These are phyloP conservation scores for Pheosia gnoma DNA, from an alignment of 2,888 invertebrate species.

Conservation along the genomic window DNA sequence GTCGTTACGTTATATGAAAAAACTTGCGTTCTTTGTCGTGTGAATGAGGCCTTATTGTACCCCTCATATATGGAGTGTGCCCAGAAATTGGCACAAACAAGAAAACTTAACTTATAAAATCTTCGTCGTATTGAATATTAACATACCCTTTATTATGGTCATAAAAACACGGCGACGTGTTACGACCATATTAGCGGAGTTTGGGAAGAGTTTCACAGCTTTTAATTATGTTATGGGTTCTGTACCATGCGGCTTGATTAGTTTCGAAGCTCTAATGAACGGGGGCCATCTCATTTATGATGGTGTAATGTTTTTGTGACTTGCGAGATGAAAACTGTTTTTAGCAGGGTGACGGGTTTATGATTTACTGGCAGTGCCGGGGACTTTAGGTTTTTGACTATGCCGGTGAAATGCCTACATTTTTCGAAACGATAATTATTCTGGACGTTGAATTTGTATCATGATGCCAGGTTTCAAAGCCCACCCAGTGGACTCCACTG, in stretches of 20 bases:
- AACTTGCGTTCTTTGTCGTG: too few species aligned
- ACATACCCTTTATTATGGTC: constrained; percentile 66
- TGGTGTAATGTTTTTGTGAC: constrained; percentile 18
- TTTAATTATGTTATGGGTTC: constrained; percentile 49
- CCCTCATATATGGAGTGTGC: neutral
- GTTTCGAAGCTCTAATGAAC: constrained; percentile 39
- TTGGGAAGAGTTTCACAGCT: constrained; percentile 42
- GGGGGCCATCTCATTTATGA: constrained; percentile 20
- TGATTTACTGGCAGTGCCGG: neutral
- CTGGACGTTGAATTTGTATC: too few species aligned
- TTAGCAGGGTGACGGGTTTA: neutral
- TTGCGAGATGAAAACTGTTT: neutral
- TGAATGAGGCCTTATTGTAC: too few species aligned
- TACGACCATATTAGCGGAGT: constrained; percentile 62
- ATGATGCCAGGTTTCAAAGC: too few species aligned
- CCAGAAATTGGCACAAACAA: constrained; percentile 56
- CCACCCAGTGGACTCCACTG: too few species aligned
- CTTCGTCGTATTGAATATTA: constrained; percentile 76
- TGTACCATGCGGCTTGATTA: constrained; percentile 44
- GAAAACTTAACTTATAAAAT: constrained; percentile 75
- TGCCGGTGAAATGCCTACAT: too few species aligned
- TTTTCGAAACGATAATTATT: too few species aligned
- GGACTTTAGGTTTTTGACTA: too few species aligned
- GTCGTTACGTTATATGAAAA: too few species aligned
- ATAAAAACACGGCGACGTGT: constrained; percentile 57